These are phyloP conservation scores for Epizoanthus scotinus DNA, from an alignment of 92 coral and sea anemone species.

Conservation along the genomic window DNA sequence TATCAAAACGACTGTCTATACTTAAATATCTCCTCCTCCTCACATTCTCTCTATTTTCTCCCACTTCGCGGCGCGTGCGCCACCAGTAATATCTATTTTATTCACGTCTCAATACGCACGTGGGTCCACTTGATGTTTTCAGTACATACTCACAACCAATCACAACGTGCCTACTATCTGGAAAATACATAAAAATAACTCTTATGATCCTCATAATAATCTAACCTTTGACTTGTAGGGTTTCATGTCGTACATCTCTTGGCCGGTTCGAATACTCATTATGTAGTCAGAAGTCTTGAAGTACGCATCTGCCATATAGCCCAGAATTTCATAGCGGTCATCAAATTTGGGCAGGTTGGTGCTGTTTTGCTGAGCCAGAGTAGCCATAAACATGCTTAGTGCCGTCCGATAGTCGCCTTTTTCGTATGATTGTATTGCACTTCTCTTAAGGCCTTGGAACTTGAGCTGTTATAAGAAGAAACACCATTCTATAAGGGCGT, in stretches of 20 bases:
- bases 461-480: not conserved
- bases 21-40: too few relatives aligned
- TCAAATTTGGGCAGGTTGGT: not conserved
- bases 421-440: not conserved
- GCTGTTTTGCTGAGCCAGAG: not conserved
- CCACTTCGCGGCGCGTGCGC: too few relatives aligned
- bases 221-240: slow-evolving; percentile 22
- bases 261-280: not conserved
- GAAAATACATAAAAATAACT: too few relatives aligned
- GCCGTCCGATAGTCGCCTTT: not conserved
- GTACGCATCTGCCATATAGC: not conserved
- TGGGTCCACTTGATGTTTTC: too few relatives aligned
- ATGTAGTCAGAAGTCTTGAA: not conserved
- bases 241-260: slow-evolving; percentile 15
- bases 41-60: too few relatives aligned
- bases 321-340: not conserved
- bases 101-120: too few relatives aligned
- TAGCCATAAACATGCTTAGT: not conserved
- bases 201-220: too few relatives aligned
- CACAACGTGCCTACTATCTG: too few relatives aligned
- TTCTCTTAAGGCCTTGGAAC: not conserved
- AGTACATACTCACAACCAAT: too few relatives aligned
- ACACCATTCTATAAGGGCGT: not conserved
- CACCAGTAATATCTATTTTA: too few relatives aligned
- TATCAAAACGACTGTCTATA: too few relatives aligned